A percentile compares a stretch with the other conserved stretches of the same genome.
phyloP scores from a whole-genome alignment of 2,888 invertebrate genomes.

The Acrobasis consociella region DNA sequence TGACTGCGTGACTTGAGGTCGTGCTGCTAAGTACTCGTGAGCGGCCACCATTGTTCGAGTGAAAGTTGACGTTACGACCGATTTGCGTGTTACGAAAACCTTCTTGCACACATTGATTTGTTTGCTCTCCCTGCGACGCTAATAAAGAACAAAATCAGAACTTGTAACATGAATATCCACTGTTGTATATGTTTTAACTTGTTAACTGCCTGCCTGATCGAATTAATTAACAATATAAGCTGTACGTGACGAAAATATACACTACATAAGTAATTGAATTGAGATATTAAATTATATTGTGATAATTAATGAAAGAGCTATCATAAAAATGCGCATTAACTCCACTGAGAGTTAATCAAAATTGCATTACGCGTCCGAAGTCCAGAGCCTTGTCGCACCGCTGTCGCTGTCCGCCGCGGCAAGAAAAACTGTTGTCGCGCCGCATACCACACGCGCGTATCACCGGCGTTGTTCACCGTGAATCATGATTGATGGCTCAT shows the following conservation, averaged over 20 bases:
- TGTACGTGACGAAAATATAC: constrained; percentile 12
- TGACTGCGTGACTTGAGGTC: constrained; percentile 67
- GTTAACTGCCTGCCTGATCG: neutral
- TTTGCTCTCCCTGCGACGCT: constrained; percentile 9
- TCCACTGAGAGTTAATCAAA: constrained; percentile 70
- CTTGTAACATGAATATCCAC: neutral
- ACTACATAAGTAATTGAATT: constrained; percentile 14
- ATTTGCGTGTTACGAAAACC: constrained; percentile 70
- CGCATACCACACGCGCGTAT: constrained; percentile 50
- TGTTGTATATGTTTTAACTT: neutral
- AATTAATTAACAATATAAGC: neutral
- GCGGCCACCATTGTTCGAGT: constrained; percentile 65
- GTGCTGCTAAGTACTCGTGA: constrained; percentile 51
- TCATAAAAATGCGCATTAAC: constrained; percentile 45
- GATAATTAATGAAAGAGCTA: constrained; percentile 64
- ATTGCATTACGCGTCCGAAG: constrained; percentile 68
- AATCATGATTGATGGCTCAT: constrained; percentile 59
- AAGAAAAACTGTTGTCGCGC: constrained; percentile 56
- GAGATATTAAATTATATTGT: constrained; percentile 21
- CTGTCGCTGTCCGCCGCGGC: constrained; percentile 34
- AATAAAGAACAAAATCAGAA: constrained; percentile 9
- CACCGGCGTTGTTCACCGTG: constrained; percentile 37
- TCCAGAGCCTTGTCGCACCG: constrained; percentile 54
- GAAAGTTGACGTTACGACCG: constrained; percentile 71
- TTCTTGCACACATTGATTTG: constrained; percentile 35